Base-by-base conservation (phyloP, 92 coral and sea anemone genomes). In the Phymanthus crucifer region DNA sequence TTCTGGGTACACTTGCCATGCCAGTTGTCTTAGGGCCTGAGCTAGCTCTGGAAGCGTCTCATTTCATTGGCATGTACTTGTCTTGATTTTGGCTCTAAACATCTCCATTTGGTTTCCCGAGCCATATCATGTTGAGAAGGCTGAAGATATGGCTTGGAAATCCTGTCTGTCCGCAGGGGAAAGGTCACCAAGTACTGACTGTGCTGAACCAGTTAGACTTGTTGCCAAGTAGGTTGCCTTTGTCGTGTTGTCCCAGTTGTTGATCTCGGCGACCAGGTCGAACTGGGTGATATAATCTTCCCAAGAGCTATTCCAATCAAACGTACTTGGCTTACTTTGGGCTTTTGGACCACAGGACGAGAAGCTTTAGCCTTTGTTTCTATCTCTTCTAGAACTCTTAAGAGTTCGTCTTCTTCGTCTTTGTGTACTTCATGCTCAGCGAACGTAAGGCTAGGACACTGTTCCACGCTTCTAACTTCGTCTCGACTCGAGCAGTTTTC, bases 31-130 rank as follows among this genome's bases (percentile, higher is more conserved):
- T 14, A 83, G 77, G 2, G 83, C 83, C 37, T 73, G 84, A 12
- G 88, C 84, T 37, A 84, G 80, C 47, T 78, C 84, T n/a, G 74
- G 88, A 2, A 84, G 79, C 33, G 50, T 84, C 57, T 84, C 84
- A 29, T 66, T 71, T 8, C 37, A 24, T 64, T 85, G 66, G 77
- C 85, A n/a, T 13, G 46, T 79, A 31, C 85, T 27, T 31, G 70
- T 79, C 36, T 83, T 79, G 38, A 85, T 35, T 24, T 67, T 61
- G 24, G 76, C 78, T 24, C 65, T 61, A 40, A 54, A 66, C 85
- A 73, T 73, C 34, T 85, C 77, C 13, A 27, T 36, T 6, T 40
- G 61, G 71, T 79, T 85, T 82, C 43, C 65, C 4, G 84, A 48
- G 6, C 84, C 84, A 32, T 64, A 78, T 34, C 84, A 33, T n/a